Evolutionary conservation across 2,113 vertebrate species (phyloP), one percentile per base, ranked within the genome.

Genomic region (Chaetops frenatus): DNA sequence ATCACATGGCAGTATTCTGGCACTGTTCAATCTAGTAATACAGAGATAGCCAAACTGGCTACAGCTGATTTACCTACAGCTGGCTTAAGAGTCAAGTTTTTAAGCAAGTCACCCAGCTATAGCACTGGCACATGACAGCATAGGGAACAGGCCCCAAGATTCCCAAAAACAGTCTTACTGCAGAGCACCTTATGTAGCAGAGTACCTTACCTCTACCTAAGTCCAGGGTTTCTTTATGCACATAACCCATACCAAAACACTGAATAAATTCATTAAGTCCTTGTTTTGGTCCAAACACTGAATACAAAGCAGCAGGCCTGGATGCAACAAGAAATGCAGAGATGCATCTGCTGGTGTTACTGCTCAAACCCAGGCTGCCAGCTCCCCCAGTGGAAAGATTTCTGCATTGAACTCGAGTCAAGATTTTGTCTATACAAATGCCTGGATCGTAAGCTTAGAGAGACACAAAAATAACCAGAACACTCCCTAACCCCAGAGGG

Each of bases 391-490:
- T 81, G 91, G 96, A 60, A 95, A 84, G 36, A 64, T 67, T 51
- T 89, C 69, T 71, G 38, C 58, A 78, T 27, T 87, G 56, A 95
- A 73, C 29, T 78, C 20, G n/a, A 86, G 58, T 86, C 67, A 70
- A 42, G 60, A 60, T 88, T 80, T 84, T n/a, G 4, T 71, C 79
- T 66, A 50, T 21, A 62, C 29, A 35, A 86, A 77, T 35, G 81
- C 76, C 56, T 83, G 67, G 51, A 86, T 57, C 0, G 0, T 71
- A 74, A 81, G 71, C 25, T 91, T 92, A 57, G 14, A 60, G 87
- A 91, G 50, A 77, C 35, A 70, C 82, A 95, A 94, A 95, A 94
- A 91, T 85, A 97, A 95, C 81, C 93, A 96, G 92, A 94, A 66
- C 60, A 78, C 44, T 95, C 76, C 25, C 66, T 95, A 93, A 92